Evolutionary conservation across 1,140 invertebrate species (phyloP), one percentile per base, ranked within the genome.

Genomic region (Drosophila bocki): DNA sequence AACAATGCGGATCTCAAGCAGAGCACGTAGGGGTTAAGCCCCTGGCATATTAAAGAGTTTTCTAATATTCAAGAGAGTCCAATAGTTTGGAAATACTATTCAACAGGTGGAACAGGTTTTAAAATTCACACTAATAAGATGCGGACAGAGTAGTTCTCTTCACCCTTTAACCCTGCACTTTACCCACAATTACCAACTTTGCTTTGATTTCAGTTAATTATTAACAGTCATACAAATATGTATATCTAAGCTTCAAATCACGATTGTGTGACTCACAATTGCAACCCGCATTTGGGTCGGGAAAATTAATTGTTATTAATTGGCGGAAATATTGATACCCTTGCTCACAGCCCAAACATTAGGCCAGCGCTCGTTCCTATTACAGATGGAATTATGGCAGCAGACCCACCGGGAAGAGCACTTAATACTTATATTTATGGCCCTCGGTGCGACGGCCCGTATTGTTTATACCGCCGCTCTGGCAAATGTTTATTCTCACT

Each of bases 41-140:
- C n/a, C 32, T 63, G 42, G 83, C 64, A 87, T 87, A 75, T 74
- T 69, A 87, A 87, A 88, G 41, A 88, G 84, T 75, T 88, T 84
- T 84, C 83, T 87, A 80, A 78, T 70, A 54, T 56, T 56, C 11
- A 22, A 11, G 7, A 29, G 33, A 65, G 39, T 9, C 45, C 15
- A 47, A 61, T 39, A 32, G 13, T 53, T 35, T 37, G 26, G 26
- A 29, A 29, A 6, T 29, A 29, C 26, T 29, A 8, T 19, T 44
- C 1, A n/a, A 26, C 12, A 5, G 13, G 22, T 22, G 5, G 22
- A 48, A 64, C 19, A 32, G 32, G n/a, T 44, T 61, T 64, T 42
- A 19, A 3, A 57, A 32, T 19, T 3, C 7, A 7, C 22, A 8
- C 17, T 15, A 3, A 29, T 42, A 7, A 26, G 0, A 0, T 29